Base-by-base conservation (phyloP, 2,797 vertebrate genomes). In the Protosalanx chinensis region DNA sequence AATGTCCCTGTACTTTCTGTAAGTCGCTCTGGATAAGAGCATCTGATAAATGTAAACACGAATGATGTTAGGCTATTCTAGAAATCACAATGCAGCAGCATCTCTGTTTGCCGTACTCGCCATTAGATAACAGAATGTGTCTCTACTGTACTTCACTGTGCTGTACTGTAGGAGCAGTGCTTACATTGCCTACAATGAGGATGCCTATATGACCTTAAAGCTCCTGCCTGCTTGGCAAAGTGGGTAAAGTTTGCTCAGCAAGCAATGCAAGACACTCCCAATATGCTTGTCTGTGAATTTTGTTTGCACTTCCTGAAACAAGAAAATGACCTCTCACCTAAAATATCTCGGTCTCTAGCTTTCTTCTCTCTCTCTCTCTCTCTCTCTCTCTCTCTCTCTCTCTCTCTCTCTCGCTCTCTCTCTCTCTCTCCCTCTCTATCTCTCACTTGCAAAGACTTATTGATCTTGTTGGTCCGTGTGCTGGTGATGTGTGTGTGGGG, bases 271-370 rank as follows among this genome's bases (percentile, higher is more conserved):
- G 51, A n/a, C 51, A 53, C 15, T 16, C 15, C 51, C 51, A 18
- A n/a, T 53, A 53, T 53, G 51, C 15, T 16, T 18, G 51, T 4
- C 51, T 53, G 51, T 53, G 51, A 15, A 3, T 16, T 53, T 53
- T 53, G 51, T 53, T 53, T 53, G 51, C 51, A 53, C 51, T 53
- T 53, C 51, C 51, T 53, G 51, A 53, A 53, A 53, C 51, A 53
- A 6, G 51, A 53, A 53, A 53, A n/a, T n/a, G n/a, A n/a, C n/a
- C n/a, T n/a, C n/a, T n/a, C n/a, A n/a, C n/a, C n/a, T n/a, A n/a
- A n/a, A n/a, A n/a, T n/a, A n/a, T n/a, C n/a, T n/a, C n/a, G n/a
- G n/a, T n/a, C n/a, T n/a, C n/a, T n/a, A n/a, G n/a, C n/a, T n/a
- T n/a, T n/a, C n/a, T 16, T 53, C 51, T 53, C 51, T 53, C 51